Conservation (phyloP, 2,113 vertebrate species). For the Ahaetulla prasina region DNA sequence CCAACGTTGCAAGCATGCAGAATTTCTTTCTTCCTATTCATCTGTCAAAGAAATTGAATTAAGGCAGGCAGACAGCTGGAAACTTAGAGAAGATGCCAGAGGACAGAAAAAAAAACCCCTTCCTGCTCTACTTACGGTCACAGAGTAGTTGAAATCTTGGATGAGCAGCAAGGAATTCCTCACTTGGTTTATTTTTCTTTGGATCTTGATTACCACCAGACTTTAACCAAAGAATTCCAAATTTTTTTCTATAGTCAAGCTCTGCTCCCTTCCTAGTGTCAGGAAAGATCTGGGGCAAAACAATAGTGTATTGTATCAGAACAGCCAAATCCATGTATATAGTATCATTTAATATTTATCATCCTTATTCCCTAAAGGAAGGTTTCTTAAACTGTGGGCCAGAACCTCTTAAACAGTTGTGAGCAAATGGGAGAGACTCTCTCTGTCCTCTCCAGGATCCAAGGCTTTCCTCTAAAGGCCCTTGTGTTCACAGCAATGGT, state of each 20-base stretch:
- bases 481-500: not conserved
- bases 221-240: conserved; percentile 83
- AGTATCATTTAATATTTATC: not conserved
- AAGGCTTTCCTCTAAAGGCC: not conserved
- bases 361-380: not conserved
- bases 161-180: conserved; percentile 77
- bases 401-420: not conserved
- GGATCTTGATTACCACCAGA: conserved; percentile 76
- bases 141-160: conserved; percentile 81
- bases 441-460: not conserved
- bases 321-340: not conserved
- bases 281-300: conserved; percentile 68
- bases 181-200: conserved; percentile 64
- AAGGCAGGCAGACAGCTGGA: not conserved
- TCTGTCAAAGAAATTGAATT: not conserved
- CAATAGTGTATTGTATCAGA: not conserved
- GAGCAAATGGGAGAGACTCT: not conserved
- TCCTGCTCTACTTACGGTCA: conserved; percentile 72
- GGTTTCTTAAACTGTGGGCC: not conserved
- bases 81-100: not conserved
- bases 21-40: not conserved
- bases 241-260: conserved; percentile 90
- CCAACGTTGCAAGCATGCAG: not conserved
- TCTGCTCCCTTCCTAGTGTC: conserved; percentile 86
- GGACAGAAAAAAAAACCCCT: not conserved